Evolutionary conservation across 2,888 invertebrate species (phyloP).

Genomic region (Panzeria rudis): DNA sequence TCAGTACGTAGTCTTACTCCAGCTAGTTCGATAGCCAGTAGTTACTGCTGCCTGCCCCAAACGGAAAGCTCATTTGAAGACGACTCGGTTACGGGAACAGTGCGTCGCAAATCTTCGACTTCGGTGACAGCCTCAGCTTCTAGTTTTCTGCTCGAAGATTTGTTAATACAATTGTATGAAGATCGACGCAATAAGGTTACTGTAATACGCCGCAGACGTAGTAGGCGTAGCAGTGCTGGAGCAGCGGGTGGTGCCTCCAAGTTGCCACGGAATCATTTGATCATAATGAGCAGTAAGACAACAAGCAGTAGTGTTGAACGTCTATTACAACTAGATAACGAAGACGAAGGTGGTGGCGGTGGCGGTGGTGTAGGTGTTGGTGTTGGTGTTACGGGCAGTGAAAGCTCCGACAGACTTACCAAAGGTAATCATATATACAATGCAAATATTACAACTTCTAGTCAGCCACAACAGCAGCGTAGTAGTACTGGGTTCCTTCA

Average conservation of each 20-base stretch:
- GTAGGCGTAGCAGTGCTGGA: conserved; percentile 73
- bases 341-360: conserved; percentile 63
- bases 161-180: conserved; percentile 83
- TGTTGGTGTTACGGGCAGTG: conserved; percentile 72
- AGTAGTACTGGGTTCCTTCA: conserved; percentile 74
- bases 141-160: conserved; percentile 80
- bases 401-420: conserved; percentile 72
- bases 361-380: conserved; percentile 31
- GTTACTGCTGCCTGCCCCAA: conserved; percentile 72
- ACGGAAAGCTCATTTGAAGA: conserved; percentile 74
- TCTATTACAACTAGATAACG: conserved; percentile 74
- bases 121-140: conserved; percentile 72
- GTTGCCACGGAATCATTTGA: conserved; percentile 71
- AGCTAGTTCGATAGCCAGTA: conserved; percentile 73
- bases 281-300: conserved; percentile 77
- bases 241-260: conserved; percentile 70
- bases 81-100: conserved; percentile 74
- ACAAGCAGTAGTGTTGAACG: conserved; percentile 76
- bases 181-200: conserved; percentile 80
- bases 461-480: conserved; percentile 70
- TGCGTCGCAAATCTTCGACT: conserved; percentile 78
- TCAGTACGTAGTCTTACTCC: conserved; percentile 72
- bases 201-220: conserved; percentile 77
- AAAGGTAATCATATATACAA: conserved; percentile 71
- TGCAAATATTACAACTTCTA: conserved; percentile 73